Conservation (phyloP, 1,140 invertebrate species). For the Drosophila nigromelanica region DNA sequence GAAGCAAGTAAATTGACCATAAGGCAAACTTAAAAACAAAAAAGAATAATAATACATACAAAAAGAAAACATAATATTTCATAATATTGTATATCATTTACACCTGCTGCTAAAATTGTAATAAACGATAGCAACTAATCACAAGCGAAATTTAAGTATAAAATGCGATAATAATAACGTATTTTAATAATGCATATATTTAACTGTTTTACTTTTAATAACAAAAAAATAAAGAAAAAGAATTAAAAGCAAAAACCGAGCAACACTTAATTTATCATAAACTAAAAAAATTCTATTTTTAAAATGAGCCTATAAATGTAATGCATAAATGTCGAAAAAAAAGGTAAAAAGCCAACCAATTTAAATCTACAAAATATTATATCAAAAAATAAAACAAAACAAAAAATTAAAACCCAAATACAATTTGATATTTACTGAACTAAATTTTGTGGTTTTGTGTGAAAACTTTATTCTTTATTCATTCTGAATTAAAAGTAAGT, state of each 20-base stretch:
- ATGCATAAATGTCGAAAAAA: conserved; percentile 64
- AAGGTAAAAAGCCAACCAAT: conserved; percentile 37
- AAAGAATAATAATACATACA: conserved; percentile 1
- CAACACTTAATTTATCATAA: conserved; percentile 73
- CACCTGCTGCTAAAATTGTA: conserved; percentile 58
- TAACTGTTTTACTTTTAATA: conserved; percentile 72
- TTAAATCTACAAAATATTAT: conserved; percentile 74
- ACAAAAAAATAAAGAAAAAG: conserved; percentile 36
- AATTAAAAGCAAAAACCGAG: conserved; percentile 31
- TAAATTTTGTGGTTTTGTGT: neutral
- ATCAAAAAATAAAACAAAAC: conserved; percentile 58
- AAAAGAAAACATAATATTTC: conserved; percentile 15
- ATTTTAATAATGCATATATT: conserved; percentile 56
- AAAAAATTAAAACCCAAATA: conserved; percentile 66
- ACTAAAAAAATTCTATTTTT: conserved; percentile 66
- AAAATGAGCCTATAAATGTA: conserved; percentile 73
- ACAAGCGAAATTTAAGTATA: conserved; percentile 55
- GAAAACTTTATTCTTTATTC: neutral
- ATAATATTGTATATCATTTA: conserved; percentile 75
- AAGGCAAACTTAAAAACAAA: conserved; percentile 21
- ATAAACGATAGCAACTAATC: conserved; percentile 50
- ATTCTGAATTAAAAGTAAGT: neutral
- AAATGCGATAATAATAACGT: conserved; percentile 42
- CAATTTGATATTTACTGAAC: conserved; percentile 17
- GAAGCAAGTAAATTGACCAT: conserved; percentile 53